phyloP scores from a whole-genome alignment of 2,113 vertebrate genomes.

The Eira barbara region DNA sequence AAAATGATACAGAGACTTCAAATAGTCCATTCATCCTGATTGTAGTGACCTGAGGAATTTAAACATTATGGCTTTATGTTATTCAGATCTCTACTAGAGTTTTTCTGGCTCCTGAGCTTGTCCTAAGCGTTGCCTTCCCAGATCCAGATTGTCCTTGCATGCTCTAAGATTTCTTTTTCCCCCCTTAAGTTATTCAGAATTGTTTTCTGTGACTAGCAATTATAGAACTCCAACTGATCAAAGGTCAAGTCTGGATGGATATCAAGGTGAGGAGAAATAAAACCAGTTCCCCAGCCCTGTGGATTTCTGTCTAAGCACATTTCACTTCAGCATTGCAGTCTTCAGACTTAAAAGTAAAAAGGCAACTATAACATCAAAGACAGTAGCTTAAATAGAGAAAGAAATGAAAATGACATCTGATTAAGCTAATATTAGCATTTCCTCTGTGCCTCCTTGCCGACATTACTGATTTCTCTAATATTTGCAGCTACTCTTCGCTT shows the following conservation, averaged over 20 bases:
- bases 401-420: neutral
- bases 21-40: neutral
- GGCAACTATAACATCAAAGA: neutral
- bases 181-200: neutral
- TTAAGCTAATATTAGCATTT: neutral
- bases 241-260: neutral
- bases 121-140: neutral
- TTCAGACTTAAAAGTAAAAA: neutral
- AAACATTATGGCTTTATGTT: neutral
- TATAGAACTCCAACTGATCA: neutral
- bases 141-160: neutral
- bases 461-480: neutral
- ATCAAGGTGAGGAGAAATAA: neutral
- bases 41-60: neutral
- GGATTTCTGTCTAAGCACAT: neutral
- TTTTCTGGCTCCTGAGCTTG: conserved; percentile 5
- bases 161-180: neutral
- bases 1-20: neutral
- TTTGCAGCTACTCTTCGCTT: neutral
- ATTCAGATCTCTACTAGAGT: neutral
- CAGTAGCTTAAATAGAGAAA: neutral
- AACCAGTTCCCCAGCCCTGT: neutral
- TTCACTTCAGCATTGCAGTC: neutral
- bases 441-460: neutral
- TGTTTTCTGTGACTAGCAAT: neutral